Evolutionary conservation across 2,888 invertebrate species (phyloP), one percentile per base, ranked within the genome.

Genomic region (Caenorhabditis auriculariae): DNA sequence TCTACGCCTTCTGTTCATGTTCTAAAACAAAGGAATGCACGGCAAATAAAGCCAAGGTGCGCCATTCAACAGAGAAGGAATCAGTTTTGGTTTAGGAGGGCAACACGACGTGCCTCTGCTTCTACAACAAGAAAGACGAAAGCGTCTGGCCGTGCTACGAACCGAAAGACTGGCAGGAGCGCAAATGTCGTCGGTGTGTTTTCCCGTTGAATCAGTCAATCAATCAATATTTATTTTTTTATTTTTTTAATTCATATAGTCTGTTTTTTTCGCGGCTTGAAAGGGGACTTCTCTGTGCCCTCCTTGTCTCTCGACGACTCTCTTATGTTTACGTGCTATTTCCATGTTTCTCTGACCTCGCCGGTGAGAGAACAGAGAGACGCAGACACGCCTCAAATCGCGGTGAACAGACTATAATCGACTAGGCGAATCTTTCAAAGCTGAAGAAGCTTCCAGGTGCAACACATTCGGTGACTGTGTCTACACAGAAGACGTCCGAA

Each of bases 71-170:
- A 32, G 35, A 9, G 9, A n/a, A n/a, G n/a, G n/a, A n/a, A n/a
- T n/a, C n/a, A n/a, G n/a, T n/a, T n/a, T n/a, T n/a, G n/a, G n/a
- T n/a, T n/a, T 59, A 74, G 35, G 51, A 52, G 21, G 50, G 43
- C 17, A 71, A 71, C 44, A 61, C 70, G 6, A 66, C 72, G 15
- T 78, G 78, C 51, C 60, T 78, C 12, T 77, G 78, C 43, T 77
- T 79, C 50, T 79, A 73, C 55, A 77, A 79, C 54, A 71, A 70
- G 56, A 80, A 80, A 48, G 77, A 77, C 45, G 72, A 69, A n/a
- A 61, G 69, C 42, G 50, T 79, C 4, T 78, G 78, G 77, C 77
- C 77, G 7, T 78, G 78, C 51, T 79, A 77, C 50, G 57, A 57
- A 48, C 56, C 71, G 17, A 46, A 60, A 23, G 61, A 67, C 24